Base-by-base conservation (phyloP, 2,888 invertebrate genomes). In the Subacronicta megacephala region DNA sequence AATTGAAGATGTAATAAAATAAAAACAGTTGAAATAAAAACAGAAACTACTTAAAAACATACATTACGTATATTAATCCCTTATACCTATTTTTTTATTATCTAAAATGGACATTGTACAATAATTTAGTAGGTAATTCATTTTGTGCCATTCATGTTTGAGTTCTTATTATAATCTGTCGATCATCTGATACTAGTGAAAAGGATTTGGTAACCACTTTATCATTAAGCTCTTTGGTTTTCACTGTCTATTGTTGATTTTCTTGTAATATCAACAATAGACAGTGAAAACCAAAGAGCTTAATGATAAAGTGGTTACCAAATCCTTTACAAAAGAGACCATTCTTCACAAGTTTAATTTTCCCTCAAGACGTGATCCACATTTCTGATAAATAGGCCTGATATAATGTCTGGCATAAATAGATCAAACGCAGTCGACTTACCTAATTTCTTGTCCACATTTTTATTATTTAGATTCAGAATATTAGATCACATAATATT, bases 381-480 rank as follows among this genome's bases (percentile, higher is more conserved):
- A 36, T 73, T 64, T 59, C 17, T 31, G n/a, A 60, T 57, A 53
- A 57, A 60, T 60, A 68, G 50, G 38, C 16, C 46, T 57, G 37
- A 52, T 63, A 62, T 57, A 46, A 57, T 9, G 35, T 59, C 26
- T 58, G 29, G n/a, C 44, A 13, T 61, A 64, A 64, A 56, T 64
- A 71, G 57, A 75, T 62, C 64, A 71, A 53, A 67, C 52, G 51
- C 20, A 38, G 26, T 47, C 10, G 38, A 37, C 13, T n/a, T 43
- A 17, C 17, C 44, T 41, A 62, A 44, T 45, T 62, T 54, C 16
- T 57, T 50, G 31, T 44, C 17, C 13, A 33, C 15, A 17, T 16
- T n/a, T 45, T 42, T 38, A 35, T 33, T 37, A 50, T 54, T 17
- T 47, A 33, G 7, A 40, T 18, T 26, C n/a, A 1, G 40, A 23